Base-by-base conservation (phyloP, 1,140 invertebrate genomes). In the Apis laboriosa region DNA sequence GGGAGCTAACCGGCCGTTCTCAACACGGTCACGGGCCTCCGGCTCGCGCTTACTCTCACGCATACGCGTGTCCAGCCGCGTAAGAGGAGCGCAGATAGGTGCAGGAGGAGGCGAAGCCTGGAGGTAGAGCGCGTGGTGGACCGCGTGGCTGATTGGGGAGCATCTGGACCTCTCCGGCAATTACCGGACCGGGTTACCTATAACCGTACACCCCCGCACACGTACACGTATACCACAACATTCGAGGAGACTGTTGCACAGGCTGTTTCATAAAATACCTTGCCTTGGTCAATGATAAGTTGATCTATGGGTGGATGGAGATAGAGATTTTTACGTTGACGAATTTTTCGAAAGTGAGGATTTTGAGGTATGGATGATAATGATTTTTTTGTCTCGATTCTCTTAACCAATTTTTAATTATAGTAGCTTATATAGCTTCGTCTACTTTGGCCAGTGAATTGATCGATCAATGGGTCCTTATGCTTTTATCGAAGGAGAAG, bases 121-220 rank as follows among this genome's bases (percentile, higher is more conserved):
- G 66, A 72, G 55, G 24, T 21, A 34, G 34, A 34, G 56, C 68
- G 43, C 61, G 81, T 81, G 58, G 67, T 82, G 87, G 90, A 91
- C 89, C 90, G 90, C 89, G 89, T n/a, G 49, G 83, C 92, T 94
- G 93, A 94, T 93, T 94, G 92, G 92, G 92, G 90, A 93, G 92
- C 92, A 93, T 93, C 93, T 94, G 93, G 92, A 93, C 89, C 90
- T 92, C 91, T 92, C 90, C 78, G 90, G 92, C 92, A 94, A 94
- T 94, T 94, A 94, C 92, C 90, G 90, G 87, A 89, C 90, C 83
- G 84, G 87, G 90, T 91, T 90, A 89, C 84, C 90, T 90, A 89
- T 87, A 87, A 87, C 87, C 80, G 84, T 84, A 84, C 79, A 73
- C 78, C n/a, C 49, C 49, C 82, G 53, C 15, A 24, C 4, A 75